These are phyloP conservation scores for Antedon mediterranea DNA, from an alignment of 53 echinoderm and acorn worm species.

Conservation along the genomic window DNA sequence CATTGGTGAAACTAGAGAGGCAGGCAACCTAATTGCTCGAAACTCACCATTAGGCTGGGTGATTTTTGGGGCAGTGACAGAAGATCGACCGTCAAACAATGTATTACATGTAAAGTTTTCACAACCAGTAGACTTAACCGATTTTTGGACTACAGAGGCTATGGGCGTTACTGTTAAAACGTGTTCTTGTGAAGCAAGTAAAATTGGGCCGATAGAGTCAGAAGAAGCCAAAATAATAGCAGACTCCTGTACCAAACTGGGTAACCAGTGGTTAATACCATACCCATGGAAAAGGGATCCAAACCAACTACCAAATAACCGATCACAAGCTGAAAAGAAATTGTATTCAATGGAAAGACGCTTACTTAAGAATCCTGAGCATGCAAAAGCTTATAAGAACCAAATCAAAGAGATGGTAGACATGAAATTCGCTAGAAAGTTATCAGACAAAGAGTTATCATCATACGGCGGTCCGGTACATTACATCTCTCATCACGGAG, in stretches of 20 bases:
- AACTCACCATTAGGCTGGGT: too few species aligned
- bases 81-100: not conserved
- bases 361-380: conserved; percentile 2
- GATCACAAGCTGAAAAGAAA: not conserved
- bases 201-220: not conserved
- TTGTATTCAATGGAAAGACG: not conserved
- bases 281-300: too few species aligned
- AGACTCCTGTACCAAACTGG: not conserved
- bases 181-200: conserved; percentile 7
- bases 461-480: too few species aligned
- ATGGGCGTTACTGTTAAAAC: conserved; percentile 6
- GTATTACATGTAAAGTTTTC: conserved; percentile 11
- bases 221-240: not conserved
- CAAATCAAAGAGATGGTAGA: too few species aligned
- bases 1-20: conserved; percentile 15
- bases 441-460: too few species aligned
- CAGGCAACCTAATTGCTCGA: too few species aligned
- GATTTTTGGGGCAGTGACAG: too few species aligned
- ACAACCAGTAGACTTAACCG: conserved; percentile 14
- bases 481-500: too few species aligned
- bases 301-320: not conserved
- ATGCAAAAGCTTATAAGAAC: not conserved
- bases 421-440: too few species aligned
- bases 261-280: conserved; percentile 4
- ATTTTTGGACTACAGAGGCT: conserved; percentile 25